phyloP scores from a whole-genome alignment of 1,140 invertebrate species.

The Drosophila ogumai region DNA sequence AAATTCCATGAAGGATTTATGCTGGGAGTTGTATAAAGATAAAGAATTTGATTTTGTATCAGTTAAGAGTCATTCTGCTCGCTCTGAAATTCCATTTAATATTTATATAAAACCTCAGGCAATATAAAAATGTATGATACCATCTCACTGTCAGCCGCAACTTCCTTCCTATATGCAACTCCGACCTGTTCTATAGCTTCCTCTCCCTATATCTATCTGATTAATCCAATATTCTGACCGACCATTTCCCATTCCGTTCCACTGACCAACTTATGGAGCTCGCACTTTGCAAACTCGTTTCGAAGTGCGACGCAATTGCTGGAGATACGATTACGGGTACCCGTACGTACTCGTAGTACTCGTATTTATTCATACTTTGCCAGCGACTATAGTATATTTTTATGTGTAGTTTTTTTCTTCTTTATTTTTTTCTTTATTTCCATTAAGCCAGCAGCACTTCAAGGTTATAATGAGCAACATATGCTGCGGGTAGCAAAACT shows the following conservation, averaged over 20 bases:
- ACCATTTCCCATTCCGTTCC: conserved; percentile 54
- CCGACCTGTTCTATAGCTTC: conserved; percentile 11
- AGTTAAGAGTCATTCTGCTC: neutral
- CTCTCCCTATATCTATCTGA: conserved; percentile 10
- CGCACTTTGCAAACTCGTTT: conserved; percentile 65
- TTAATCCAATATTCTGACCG: neutral
- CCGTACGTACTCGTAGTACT: conserved; percentile 27
- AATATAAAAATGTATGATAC: neutral
- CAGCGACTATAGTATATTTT: conserved; percentile 46
- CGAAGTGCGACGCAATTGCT: conserved; percentile 51
- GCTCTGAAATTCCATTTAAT: neutral
- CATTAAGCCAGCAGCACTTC: conserved; percentile 60
- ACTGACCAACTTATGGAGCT: conserved; percentile 68
- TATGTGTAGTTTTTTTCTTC: conserved; percentile 40
- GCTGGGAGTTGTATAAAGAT: neutral
- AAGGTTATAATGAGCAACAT: conserved; percentile 78
- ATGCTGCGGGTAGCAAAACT: conserved; percentile 60
- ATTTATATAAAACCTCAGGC: no score
- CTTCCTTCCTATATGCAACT: conserved; percentile 31
- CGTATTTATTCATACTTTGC: conserved; percentile 43
- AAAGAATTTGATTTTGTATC: neutral
- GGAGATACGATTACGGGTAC: conserved; percentile 34
- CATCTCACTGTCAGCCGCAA: neutral
- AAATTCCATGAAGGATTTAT: neutral
- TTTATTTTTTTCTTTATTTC: conserved; percentile 30